phyloP scores from a whole-genome alignment of 2,113 vertebrate species.

The Lycaon pictus region DNA sequence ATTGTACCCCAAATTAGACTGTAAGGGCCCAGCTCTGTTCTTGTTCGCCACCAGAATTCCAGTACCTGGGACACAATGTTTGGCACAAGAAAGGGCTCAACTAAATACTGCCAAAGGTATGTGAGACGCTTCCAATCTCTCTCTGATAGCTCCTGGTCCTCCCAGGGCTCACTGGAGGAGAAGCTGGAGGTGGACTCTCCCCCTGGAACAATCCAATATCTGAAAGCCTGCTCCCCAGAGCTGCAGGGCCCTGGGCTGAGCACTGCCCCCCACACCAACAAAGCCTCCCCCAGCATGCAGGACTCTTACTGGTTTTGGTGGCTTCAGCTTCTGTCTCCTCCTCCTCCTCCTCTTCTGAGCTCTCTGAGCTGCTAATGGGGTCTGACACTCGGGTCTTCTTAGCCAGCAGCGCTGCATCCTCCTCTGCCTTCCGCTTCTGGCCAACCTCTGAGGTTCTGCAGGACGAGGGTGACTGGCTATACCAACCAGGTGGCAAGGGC shows the following conservation, averaged over 20 bases:
- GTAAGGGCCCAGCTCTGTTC: background rate
- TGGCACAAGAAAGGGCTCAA: background rate
- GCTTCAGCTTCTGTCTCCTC: background rate
- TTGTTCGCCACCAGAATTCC: background rate
- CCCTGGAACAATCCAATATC: background rate
- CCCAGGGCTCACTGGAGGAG: background rate
- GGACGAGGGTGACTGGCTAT: background rate
- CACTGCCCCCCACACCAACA: background rate
- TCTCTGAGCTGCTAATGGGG: constrained; percentile 88
- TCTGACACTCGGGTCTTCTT: constrained; percentile 87
- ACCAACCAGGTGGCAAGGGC: background rate
- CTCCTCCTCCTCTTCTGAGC: constrained; percentile 89
- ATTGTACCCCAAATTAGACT: background rate
- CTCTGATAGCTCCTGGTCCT: background rate
- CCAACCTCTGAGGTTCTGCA: constrained; percentile 84
- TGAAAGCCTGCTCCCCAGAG: background rate
- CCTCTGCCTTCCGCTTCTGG: constrained; percentile 83
- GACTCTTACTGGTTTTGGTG: constrained; percentile 81
- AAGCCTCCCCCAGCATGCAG: background rate
- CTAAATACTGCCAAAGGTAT: background rate
- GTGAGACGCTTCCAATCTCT: background rate
- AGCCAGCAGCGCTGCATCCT: constrained; percentile 76
- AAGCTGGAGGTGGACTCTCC: background rate
- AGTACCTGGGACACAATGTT: background rate
- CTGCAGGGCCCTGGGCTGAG: background rate